These are phyloP conservation scores for Chiridota heheva DNA, from an alignment of 35 echinoderm and acorn worm genomes.

Conservation along the genomic window DNA sequence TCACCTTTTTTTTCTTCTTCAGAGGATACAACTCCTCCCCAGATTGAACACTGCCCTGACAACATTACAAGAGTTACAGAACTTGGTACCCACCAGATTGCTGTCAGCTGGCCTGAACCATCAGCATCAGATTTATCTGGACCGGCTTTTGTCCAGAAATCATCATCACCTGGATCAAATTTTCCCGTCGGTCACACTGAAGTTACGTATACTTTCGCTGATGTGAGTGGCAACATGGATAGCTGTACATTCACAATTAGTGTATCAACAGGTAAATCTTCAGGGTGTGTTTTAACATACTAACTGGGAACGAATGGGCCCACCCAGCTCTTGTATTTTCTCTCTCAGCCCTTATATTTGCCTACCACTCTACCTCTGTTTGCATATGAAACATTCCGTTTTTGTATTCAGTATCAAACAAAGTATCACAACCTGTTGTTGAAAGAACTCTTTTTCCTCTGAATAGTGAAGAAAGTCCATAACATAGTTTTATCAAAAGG, in stretches of 20 bases:
- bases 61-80: background rate
- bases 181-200: conserved; percentile 26
- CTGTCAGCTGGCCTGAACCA: background rate
- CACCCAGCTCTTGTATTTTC: no score
- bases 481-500: no score
- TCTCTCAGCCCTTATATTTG: no score
- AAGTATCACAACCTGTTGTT: no score
- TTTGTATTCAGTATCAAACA: no score
- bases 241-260: conserved; percentile 42
- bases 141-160: background rate
- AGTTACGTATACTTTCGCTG: conserved; percentile 38
- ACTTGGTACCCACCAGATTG: background rate
- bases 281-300: background rate
- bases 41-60: background rate
- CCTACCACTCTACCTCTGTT: no score
- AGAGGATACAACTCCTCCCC: background rate
- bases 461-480: no score
- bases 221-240: conserved; percentile 28
- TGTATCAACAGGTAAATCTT: conserved; percentile 40
- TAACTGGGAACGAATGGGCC: no score
- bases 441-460: no score
- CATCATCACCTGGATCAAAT: background rate
- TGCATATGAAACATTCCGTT: no score
- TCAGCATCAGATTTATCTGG: background rate
- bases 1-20: background rate